Percentiles rank a stretch among this genome's conserved stretches.
These are phyloP conservation scores for Onchidella celtica DNA, from an alignment of 2,888 invertebrate species.

Conservation along the genomic window DNA sequence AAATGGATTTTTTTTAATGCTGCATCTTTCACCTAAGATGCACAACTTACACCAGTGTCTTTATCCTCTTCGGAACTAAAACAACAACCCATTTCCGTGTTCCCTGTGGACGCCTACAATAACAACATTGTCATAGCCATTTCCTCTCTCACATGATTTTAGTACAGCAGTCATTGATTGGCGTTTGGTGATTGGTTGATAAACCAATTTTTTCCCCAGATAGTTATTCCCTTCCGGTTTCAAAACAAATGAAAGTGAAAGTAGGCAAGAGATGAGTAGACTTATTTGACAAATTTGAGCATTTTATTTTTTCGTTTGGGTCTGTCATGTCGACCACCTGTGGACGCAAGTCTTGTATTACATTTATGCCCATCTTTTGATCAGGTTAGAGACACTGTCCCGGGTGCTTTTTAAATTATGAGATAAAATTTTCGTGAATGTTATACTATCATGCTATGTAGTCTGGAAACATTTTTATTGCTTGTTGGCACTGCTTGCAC, in stretches of 20 bases:
- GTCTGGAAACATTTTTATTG: too few relatives aligned
- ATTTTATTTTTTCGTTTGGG: too few relatives aligned
- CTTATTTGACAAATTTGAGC: too few relatives aligned
- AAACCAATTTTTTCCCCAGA: not conserved
- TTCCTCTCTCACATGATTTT: slow-evolving; percentile 39
- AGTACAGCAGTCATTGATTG: not conserved
- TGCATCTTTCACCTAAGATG: not conserved
- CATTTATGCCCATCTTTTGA: too few relatives aligned
- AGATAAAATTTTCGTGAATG: too few relatives aligned
- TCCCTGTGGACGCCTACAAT: not conserved
- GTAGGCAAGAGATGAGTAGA: not conserved
- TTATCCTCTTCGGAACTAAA: slow-evolving; percentile 62
- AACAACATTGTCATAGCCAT: not conserved
- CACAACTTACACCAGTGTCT: slow-evolving; percentile 50
- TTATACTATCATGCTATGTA: too few relatives aligned
- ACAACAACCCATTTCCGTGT: slow-evolving; percentile 63
- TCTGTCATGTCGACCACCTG: too few relatives aligned
- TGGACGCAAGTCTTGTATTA: too few relatives aligned
- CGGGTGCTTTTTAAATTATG: too few relatives aligned
- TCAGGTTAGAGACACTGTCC: too few relatives aligned
- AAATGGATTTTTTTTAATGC: not conserved
- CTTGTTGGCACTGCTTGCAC: too few relatives aligned
- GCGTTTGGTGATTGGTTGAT: not conserved
- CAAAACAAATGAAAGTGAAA: not conserved
- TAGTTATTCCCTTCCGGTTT: not conserved